phyloP scores from a whole-genome alignment of 2,888 invertebrate genomes.

The Ectropis crepuscularia region DNA sequence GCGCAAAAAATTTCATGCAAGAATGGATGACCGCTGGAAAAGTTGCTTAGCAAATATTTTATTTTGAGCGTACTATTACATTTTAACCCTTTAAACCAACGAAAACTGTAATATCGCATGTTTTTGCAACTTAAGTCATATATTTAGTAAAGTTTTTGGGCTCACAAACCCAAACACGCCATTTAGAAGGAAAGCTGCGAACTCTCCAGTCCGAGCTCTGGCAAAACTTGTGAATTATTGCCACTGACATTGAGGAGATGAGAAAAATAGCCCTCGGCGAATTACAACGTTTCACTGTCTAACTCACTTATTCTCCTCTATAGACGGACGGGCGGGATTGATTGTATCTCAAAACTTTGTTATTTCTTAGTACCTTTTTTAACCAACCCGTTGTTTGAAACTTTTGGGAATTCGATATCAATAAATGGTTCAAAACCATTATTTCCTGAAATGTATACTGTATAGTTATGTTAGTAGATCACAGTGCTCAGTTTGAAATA shows the following conservation, averaged over 20 bases:
- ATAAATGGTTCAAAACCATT: no score
- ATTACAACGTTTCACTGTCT: conserved; percentile 58
- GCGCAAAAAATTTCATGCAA: no score
- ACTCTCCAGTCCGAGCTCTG: conserved; percentile 26
- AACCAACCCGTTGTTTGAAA: background rate
- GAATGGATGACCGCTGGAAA: no score
- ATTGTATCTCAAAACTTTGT: conserved; percentile 38
- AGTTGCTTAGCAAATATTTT: no score
- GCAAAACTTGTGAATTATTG: conserved; percentile 69
- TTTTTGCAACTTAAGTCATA: conserved; percentile 11
- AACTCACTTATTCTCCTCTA: conserved; percentile 50
- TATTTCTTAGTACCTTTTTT: conserved; percentile 13
- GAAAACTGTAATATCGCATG: background rate
- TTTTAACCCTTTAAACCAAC: no score
- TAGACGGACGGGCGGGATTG: conserved; percentile 45
- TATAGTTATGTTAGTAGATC: no score
- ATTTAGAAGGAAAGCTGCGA: conserved; percentile 29
- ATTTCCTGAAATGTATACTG: no score
- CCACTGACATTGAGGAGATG: conserved; percentile 68
- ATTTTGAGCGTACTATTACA: no score
- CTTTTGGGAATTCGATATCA: no score
- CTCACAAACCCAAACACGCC: conserved; percentile 21
- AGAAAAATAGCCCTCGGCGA: conserved; percentile 70
- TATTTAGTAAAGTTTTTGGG: conserved; percentile 13
- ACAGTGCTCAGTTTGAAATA: no score